Conservation (phyloP, 2,888 invertebrate species). For the Brachynemurus nebulosus region DNA sequence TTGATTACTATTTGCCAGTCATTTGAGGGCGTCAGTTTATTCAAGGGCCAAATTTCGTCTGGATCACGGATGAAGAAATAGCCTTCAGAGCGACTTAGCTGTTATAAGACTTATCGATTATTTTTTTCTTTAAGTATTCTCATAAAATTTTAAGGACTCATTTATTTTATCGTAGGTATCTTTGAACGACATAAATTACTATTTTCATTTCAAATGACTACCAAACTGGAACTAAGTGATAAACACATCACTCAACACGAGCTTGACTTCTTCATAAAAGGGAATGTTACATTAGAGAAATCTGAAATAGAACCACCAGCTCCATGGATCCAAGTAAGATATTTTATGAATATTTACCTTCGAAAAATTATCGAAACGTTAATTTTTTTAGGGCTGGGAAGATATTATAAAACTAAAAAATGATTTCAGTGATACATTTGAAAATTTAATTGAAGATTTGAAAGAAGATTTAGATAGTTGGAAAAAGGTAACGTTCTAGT, state of each 20-base stretch:
- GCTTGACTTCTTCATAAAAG: conserved; percentile 85
- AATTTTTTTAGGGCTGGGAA: conserved; percentile 55
- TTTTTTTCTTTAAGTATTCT: no score
- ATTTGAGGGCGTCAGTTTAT: no score
- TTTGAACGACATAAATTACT: conserved; percentile 84
- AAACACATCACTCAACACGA: conserved; percentile 49
- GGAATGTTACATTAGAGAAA: conserved; percentile 65
- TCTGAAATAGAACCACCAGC: conserved; percentile 49
- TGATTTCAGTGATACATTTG: conserved; percentile 56
- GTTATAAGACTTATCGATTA: no score
- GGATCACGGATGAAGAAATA: no score
- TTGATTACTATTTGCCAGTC: no score
- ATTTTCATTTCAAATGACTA: conserved; percentile 83
- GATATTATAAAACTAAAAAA: conserved; percentile 58
- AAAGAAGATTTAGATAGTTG: conserved; percentile 38
- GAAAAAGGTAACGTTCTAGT: conserved; percentile 43
- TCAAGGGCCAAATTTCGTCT: no score
- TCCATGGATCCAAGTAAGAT: conserved; percentile 50
- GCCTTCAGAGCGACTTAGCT: no score
- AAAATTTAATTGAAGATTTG: conserved; percentile 47
- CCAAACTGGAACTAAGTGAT: conserved; percentile 62
- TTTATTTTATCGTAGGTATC: conserved; percentile 43
- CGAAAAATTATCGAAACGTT: no score
- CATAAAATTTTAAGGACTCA: background rate
- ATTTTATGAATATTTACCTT: background rate